Base-by-base conservation (phyloP, 2,888 invertebrate species). In the Lamproptera curius region DNA sequence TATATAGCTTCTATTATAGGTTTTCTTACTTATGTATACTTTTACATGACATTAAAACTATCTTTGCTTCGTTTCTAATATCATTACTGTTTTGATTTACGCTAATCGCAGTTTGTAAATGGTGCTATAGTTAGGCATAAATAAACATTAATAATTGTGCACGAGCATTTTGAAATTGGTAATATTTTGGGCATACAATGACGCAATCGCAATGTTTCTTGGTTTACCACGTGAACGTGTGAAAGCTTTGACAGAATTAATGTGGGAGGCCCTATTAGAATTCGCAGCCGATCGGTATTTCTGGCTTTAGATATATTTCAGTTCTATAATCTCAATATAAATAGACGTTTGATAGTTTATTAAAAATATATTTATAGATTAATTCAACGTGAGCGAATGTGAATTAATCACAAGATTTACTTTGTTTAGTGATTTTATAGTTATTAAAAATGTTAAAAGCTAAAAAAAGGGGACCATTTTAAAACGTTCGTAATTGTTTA, bases 251-350 rank as follows among this genome's bases (percentile, higher is more conserved):
- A 17, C 35, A 28, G 28, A 35, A 14, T 39, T 38, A 23, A 28
- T 28, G 46, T 46, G 28, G 46, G 46, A 28, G 36, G 36, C 14
- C 35, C 31, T 11, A 34, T 34, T 36, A 38, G 23, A 33, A 33
- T 39, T 39, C 17, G 38, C n/a, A 17, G 11, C 28, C 16, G 9
- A 13, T 23, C 31, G 31, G 11, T 13, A 13, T 4, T 13, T 2
- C 28, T 28, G 31, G 13, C 31, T 31, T 31, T 11, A 31, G 13
- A 31, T 31, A 20, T 5, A 20, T 31, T 31, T 31, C 4, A 13
- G n/a, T 31, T n/a, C 31, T 5, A 31, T 13, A 4, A n/a, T n/a
- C n/a, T 11, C 31, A 31, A n/a, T n/a, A 13, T 31, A n/a, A 28
- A 10, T n/a, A 28, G n/a, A 10, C 9, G 10, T 28, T 28, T 28